Base-by-base conservation (phyloP, 1,140 invertebrate species). In the Aleiodes sp. region DNA sequence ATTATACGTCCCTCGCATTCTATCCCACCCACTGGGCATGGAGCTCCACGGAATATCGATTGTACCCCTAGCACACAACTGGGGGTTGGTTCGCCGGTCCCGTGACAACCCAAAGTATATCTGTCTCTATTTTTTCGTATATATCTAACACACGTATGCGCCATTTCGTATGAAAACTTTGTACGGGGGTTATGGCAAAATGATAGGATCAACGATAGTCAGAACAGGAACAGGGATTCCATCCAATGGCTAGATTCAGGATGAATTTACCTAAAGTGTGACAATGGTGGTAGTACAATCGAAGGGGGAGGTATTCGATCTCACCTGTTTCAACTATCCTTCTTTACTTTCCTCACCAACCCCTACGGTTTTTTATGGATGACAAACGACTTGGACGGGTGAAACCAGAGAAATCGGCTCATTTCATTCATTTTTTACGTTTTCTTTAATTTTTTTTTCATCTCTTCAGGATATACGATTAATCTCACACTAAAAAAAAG, bases 401-500 rank as follows among this genome's bases (percentile, higher is more conserved):
- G 24, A 16, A 37, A 60, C 29, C 66, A 56, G 35, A 65, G 59
- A 71, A 68, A 66, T 60, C 68, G 62, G 19, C 21, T 43, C 35
- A 37, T 39, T 68, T 71, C 60, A 37, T 71, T 56, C 65, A 70
- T 72, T 73, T 65, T 71, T 68, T 65, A 57, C 46, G n/a, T n/a
- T n/a, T 41, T 77, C 33, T 57, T 41, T 26, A 64, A 21, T 29
- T 29, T 41, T 64, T 52, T 24, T 52, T 52, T 26, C 21, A 24
- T 52, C 26, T 24, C 26, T 7, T 52, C 9, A 2, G 10, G 14
- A 56, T 4, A 73, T 70, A 77, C 71, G 68, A 74, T 76, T 73
- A 76, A 77, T 75, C 66, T 73, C 74, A 79, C 73, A 76, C 65
- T 75, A 72, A 66, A 9, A 52, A 72, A 66, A 9, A 52, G 12